These are phyloP conservation scores for Gallinago jamesoni DNA, from an alignment of 2,113 vertebrate genomes.

Conservation along the genomic window DNA sequence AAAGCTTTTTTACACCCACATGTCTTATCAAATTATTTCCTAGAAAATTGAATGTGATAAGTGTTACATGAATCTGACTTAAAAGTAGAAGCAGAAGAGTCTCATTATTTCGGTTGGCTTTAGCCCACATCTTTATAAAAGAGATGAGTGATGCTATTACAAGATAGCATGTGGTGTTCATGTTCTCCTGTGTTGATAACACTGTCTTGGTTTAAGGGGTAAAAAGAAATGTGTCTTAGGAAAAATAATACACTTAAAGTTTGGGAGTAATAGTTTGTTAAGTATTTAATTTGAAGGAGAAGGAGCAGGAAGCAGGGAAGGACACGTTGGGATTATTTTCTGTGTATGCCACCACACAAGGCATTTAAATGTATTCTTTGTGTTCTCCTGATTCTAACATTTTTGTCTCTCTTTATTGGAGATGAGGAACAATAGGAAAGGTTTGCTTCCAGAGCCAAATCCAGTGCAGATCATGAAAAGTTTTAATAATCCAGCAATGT, in stretches of 20 bases:
- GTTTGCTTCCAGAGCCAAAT: conserved; percentile 93
- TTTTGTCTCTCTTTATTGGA: conserved; percentile 61
- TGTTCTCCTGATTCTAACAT: not conserved
- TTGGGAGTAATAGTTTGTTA: not conserved
- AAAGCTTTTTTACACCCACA: not conserved
- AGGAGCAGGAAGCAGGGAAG: not conserved
- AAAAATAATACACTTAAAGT: not conserved
- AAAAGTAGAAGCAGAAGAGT: not conserved
- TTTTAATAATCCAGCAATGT: conserved; percentile 91
- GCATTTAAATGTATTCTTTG: not conserved
- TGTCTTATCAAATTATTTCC: conserved; percentile 20
- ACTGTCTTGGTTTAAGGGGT: not conserved
- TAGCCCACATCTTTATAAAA: not conserved
- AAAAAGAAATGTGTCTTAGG: not conserved
- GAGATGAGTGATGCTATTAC: not conserved
- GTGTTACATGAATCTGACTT: not conserved
- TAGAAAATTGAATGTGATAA: not conserved
- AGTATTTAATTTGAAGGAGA: not conserved
- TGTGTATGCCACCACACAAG: rapidly evolving
- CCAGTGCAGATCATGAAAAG: conserved; percentile 92
- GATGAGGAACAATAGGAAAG: conserved; percentile 92
- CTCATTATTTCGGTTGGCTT: not conserved
- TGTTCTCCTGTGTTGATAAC: not conserved
- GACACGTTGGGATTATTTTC: not conserved
- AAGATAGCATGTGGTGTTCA: not conserved